Evolutionary conservation across 2,113 vertebrate species (phyloP).

Genomic region (Stegostoma tigrinum): DNA sequence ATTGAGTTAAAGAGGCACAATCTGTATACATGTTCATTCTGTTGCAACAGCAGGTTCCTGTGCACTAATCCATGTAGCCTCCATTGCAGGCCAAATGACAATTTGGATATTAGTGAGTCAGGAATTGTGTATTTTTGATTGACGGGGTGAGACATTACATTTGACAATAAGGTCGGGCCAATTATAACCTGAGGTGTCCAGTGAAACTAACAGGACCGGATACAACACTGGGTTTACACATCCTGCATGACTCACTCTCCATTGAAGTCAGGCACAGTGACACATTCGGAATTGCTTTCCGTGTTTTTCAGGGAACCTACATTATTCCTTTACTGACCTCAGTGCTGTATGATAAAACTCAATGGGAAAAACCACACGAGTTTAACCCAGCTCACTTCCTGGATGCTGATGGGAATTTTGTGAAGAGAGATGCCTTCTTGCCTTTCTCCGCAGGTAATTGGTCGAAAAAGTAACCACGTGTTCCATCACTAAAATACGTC

Average conservation of each 20-base stretch:
- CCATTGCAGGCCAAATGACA: background rate
- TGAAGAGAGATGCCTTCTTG: constrained; percentile 39
- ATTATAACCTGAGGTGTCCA: no score
- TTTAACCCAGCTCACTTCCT: constrained; percentile 58
- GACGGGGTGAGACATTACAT: background rate
- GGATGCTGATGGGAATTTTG: constrained; percentile 38
- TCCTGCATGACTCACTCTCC: background rate
- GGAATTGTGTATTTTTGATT: background rate
- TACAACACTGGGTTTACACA: no score
- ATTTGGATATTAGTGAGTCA: background rate
- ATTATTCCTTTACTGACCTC: constrained; percentile 43
- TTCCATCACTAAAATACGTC: no score
- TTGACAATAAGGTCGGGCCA: background rate
- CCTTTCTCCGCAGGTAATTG: constrained; percentile 41
- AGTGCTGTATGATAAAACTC: constrained; percentile 57
- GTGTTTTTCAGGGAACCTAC: background rate
- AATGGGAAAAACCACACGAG: constrained; percentile 60
- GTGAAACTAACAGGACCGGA: no score
- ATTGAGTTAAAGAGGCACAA: no score
- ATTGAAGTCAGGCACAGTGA: background rate
- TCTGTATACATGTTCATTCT: no score
- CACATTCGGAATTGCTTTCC: background rate
- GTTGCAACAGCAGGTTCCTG: no score
- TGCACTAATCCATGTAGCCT: no score
- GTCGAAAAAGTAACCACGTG: no score